Conservation (phyloP, 2,888 invertebrate genomes). For the Phymatocera aterrima region DNA sequence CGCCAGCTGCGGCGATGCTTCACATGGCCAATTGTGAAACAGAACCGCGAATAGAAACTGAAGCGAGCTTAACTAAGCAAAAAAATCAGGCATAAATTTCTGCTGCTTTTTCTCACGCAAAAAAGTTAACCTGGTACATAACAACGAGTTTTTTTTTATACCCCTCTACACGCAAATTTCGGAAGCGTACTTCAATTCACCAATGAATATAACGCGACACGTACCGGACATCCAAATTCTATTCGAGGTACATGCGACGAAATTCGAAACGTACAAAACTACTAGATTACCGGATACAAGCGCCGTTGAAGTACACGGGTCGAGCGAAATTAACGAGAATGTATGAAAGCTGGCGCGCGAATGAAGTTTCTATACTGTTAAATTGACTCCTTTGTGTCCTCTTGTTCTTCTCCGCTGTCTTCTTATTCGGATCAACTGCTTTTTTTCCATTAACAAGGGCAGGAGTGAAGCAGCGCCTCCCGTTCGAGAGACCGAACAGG, state of each 20-base stretch:
- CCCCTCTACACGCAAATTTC: no score
- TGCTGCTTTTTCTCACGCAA: no score
- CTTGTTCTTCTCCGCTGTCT: background rate
- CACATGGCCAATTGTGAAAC: no score
- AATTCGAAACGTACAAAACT: background rate
- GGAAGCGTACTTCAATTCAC: no score
- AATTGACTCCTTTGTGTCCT: background rate
- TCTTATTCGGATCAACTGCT: no score
- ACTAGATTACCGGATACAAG: background rate
- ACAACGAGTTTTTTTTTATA: no score
- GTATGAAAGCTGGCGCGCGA: background rate
- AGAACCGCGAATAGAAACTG: no score
- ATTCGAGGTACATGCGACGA: background rate
- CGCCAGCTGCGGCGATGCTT: background rate
- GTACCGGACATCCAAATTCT: no score
- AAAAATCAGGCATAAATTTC: background rate
- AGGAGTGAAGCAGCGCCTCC: no score
- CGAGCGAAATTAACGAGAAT: slow-evolving; percentile 9
- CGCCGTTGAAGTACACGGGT: background rate
- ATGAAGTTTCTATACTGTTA: background rate
- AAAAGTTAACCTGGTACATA: no score
- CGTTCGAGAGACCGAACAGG: background rate
- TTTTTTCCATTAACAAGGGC: background rate
- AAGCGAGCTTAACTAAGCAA: background rate
- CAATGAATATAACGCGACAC: no score